These are phyloP conservation scores for Eurytoma californica DNA, from an alignment of 2,888 invertebrate species.

Conservation along the genomic window DNA sequence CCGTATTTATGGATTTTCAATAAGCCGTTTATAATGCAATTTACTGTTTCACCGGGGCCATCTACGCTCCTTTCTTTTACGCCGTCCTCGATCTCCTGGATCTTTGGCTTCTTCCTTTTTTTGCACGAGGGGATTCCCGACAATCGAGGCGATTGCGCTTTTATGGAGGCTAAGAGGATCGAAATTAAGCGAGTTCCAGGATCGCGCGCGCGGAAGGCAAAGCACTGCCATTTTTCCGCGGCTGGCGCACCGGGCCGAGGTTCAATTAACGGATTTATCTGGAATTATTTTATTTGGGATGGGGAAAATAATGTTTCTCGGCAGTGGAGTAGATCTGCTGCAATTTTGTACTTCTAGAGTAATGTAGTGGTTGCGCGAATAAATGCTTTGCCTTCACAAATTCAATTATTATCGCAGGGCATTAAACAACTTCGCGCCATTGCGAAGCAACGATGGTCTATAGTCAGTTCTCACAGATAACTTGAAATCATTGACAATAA, in stretches of 20 bases:
- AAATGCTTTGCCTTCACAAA: too few species aligned
- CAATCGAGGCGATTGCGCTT: conserved; percentile 27
- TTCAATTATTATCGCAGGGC: too few species aligned
- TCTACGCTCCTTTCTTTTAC: not conserved
- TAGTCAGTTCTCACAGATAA: too few species aligned
- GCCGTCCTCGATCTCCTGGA: not conserved
- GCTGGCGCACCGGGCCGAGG: not conserved
- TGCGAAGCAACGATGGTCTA: too few species aligned
- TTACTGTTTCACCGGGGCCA: conserved; percentile 39
- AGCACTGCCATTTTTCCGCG: conserved; percentile 15
- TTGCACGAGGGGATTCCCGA: not conserved
- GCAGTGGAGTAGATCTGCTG: not conserved
- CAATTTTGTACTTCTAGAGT: too few species aligned
- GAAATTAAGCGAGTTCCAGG: conserved; percentile 28
- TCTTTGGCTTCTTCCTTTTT: conserved; percentile 3
- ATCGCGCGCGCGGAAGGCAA: conserved; percentile 12
- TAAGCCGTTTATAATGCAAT: conserved; percentile 54
- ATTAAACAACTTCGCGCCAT: too few species aligned
- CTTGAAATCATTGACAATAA: too few species aligned
- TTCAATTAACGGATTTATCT: conserved; percentile 11
- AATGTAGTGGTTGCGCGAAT: too few species aligned
- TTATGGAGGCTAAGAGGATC: conserved; percentile 36
- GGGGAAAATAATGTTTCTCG: not conserved
- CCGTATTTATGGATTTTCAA: conserved; percentile 56
- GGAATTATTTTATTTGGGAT: not conserved